These are phyloP conservation scores for Phainopepla nitens DNA, from an alignment of 2,113 vertebrate genomes.

Conservation along the genomic window DNA sequence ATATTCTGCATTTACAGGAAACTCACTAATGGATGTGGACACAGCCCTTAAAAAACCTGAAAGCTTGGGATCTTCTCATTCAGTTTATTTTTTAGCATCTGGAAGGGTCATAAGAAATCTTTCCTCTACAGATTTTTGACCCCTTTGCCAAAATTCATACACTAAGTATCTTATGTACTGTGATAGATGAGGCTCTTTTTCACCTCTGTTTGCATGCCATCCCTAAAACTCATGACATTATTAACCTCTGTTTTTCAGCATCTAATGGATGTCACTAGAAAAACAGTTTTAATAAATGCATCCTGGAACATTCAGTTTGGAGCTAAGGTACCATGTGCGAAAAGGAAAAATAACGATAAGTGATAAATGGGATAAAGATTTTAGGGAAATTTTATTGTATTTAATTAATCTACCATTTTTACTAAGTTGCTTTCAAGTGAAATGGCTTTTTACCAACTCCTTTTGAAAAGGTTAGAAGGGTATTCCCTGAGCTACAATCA, in stretches of 20 bases:
- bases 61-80: neutral
- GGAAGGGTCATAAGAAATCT: neutral
- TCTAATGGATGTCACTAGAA: constrained; percentile 48
- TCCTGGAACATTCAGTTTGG: constrained; percentile 46
- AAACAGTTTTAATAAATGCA: constrained; percentile 58
- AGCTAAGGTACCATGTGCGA: constrained; percentile 41
- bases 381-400: constrained; percentile 77
- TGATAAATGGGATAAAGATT: constrained; percentile 73
- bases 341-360: constrained; percentile 65
- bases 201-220: constrained; percentile 20
- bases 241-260: constrained; percentile 59
- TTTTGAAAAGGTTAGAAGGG: constrained; percentile 81
- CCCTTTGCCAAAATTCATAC: constrained; percentile 37
- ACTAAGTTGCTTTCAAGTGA: constrained; percentile 80
- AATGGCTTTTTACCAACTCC: constrained; percentile 76
- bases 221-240: constrained; percentile 45
- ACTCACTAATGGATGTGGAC: neutral
- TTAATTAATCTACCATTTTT: constrained; percentile 81
- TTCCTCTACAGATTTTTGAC: neutral
- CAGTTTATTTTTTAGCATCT: neutral
- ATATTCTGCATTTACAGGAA: constrained; percentile 27
- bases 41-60: neutral
- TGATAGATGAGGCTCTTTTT: constrained; percentile 27
- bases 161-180: neutral
- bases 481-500: constrained; percentile 81